phyloP scores from a whole-genome alignment of 1,140 invertebrate species.

The Brachionus asplanchnoidis region DNA sequence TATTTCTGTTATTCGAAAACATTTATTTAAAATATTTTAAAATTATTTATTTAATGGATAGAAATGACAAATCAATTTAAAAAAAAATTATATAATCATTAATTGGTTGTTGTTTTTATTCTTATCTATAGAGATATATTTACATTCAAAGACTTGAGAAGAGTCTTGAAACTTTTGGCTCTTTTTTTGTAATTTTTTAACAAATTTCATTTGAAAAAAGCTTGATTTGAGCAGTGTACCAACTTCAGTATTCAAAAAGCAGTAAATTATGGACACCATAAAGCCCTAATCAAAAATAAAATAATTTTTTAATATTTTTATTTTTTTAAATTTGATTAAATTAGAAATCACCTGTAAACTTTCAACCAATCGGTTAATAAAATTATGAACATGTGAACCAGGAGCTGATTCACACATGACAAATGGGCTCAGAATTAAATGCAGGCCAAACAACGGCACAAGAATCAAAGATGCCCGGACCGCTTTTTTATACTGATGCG shows the following conservation, averaged over 20 bases:
- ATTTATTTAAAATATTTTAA: no score
- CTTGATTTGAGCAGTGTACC: not conserved
- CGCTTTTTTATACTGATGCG: slow-evolving; percentile 29
- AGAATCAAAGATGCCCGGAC: slow-evolving; percentile 28
- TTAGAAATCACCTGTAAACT: not conserved
- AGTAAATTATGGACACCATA: not conserved
- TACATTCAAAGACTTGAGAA: not conserved
- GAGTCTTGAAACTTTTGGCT: not conserved
- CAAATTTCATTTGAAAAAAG: not conserved
- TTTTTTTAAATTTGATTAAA: no score
- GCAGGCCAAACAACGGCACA: slow-evolving; percentile 31
- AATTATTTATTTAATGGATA: no score
- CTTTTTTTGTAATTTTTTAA: not conserved
- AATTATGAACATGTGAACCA: slow-evolving; percentile 3
- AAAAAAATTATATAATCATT: not conserved
- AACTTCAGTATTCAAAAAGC: slow-evolving; percentile 32
- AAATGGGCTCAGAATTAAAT: slow-evolving; percentile 23
- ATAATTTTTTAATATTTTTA: no score
- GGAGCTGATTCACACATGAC: slow-evolving; percentile 32
- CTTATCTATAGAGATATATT: not conserved
- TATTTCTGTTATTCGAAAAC: no score
- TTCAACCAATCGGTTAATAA: slow-evolving; percentile 20
- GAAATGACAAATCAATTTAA: not conserved
- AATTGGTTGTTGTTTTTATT: not conserved
- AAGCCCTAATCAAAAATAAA: slow-evolving; percentile 11